Base-by-base conservation (phyloP, 2,113 vertebrate species). In the Tenebrosternarchus preto region DNA sequence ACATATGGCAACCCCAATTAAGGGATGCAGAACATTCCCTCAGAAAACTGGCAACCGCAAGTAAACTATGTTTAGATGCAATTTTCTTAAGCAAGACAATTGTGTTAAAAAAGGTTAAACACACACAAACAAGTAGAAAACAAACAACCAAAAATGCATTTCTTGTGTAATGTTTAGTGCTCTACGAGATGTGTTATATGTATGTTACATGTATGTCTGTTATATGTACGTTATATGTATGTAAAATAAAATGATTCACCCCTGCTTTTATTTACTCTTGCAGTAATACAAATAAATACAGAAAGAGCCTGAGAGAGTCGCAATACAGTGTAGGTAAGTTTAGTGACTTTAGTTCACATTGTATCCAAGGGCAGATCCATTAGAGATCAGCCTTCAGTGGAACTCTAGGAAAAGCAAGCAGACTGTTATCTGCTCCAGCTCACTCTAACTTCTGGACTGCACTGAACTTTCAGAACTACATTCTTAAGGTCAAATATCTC, bases 191-290 rank as follows among this genome's bases (percentile, higher is more conserved):
- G 46, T 46, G n/a, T n/a, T n/a, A 46, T 46, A 29, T 61, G 71
- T 76, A 36, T 36, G n/a, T n/a, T n/a, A n/a, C n/a, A 36, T 36
- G 33, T 36, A 36, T 50, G 15, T 50, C 11, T n/a, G n/a, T n/a
- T 50, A 50, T 12, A 50, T 50, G 43, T 76, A 76, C 53, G 68
- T 84, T 50, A 53, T 64, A 59, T 75, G n/a, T n/a, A n/a, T 77
- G 60, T 11, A 69, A 57, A 76, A 84, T 85, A 86, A 89, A 86
- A 88, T 84, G 85, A 84, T 84, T 85, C 86, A 88, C 86, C 79
- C 83, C 86, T 29, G 24, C 27, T 0, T 66, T 61, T 31, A 25
- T 71, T 43, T n/a, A 4, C 50, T 70, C 22, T 22, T 59, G 19
- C 22, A 80, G 56, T n/a, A 20, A 33, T 73, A 2, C 36, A n/a